Base-by-base conservation (phyloP, 2,888 invertebrate genomes). In the Spisula subtruncata region DNA sequence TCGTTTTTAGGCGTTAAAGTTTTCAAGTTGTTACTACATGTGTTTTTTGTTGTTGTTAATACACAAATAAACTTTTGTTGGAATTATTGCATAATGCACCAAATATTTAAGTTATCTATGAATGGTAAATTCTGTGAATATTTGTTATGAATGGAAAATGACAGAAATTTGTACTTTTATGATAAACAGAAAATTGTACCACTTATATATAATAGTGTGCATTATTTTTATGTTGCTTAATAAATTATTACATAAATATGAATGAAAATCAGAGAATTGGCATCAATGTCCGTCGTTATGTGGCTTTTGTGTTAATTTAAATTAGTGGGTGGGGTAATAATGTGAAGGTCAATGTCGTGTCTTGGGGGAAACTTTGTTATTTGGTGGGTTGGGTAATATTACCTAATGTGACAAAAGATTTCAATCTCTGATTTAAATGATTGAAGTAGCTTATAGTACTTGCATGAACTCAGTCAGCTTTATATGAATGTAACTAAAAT, bases 261-360 rank as follows among this genome's bases (percentile, higher is more conserved):
- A 18, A 75, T 75, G 75, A 75, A 75, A 35, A 32, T 35, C 32
- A 25, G 35, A 75, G 75, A 2, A 2, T 32, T 75, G 75, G 25
- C 35, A 5, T 75, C 75, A 18, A 14, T 32, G 75, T 35, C 35
- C 32, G 20, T n/a, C n/a, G 5, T 14, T 8, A 8, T 75, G 32
- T 75, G 18, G 10, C 32, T 32, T n/a, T 29, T 12, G 35, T 16
- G 25, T 32, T 41, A 75, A 75, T n/a, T n/a, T n/a, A n/a, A n/a
- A n/a, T 75, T 75, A 75, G 32, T 75, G 75, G 75, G 75, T 75
- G 75, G 75, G 75, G 75, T 35, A 35, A 75, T 75, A n/a, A 25
- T 35, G 29, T 41, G 41, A 8, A 41, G 41, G 12, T 75, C 75
- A 32, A 14, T 32, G 75, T 35, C 35, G 16, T 5, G 12, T 5